These are phyloP conservation scores for Megalops cyprinoides DNA, from an alignment of 2,797 vertebrate genomes.

Conservation along the genomic window DNA sequence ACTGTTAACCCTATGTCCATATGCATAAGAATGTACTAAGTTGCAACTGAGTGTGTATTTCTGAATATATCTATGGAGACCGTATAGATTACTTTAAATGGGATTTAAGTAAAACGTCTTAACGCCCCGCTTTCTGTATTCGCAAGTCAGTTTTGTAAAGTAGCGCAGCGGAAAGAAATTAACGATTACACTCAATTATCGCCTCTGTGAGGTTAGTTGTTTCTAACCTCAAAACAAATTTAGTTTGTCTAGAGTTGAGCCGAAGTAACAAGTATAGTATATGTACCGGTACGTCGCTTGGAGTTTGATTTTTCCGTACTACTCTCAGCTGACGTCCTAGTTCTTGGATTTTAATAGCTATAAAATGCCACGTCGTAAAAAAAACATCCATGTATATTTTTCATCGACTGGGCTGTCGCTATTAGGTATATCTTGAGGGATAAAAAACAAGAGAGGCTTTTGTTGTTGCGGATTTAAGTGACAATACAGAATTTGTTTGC, in stretches of 20 bases:
- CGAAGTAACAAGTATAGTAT: not conserved
- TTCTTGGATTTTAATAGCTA: not conserved
- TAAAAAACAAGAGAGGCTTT: not conserved
- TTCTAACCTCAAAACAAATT: conserved; percentile 9
- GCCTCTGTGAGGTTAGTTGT: not conserved
- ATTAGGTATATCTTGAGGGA: too few relatives aligned
- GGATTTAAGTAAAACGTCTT: not conserved
- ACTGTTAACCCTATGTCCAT: too few relatives aligned
- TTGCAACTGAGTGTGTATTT: too few relatives aligned
- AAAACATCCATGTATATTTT: not conserved
- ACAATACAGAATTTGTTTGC: not conserved
- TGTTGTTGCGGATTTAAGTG: not conserved
- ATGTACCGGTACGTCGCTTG: not conserved
- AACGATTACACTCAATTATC: not conserved
- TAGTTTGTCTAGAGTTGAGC: not conserved
- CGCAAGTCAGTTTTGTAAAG: conserved; percentile 7
- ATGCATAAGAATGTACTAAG: too few relatives aligned
- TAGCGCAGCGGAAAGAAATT: not conserved
- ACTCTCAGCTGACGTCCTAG: not conserved
- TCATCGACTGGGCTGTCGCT: not conserved
- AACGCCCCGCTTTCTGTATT: not conserved
- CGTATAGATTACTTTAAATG: too few relatives aligned
- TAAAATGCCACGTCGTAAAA: not conserved
- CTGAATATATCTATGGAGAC: too few relatives aligned
- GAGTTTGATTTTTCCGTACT: too few relatives aligned